A percentile compares a stretch with the other conserved stretches of the same genome.
Evolutionary conservation across 2,113 vertebrate species (phyloP).

Genomic region (Lutjanus erythropterus): DNA sequence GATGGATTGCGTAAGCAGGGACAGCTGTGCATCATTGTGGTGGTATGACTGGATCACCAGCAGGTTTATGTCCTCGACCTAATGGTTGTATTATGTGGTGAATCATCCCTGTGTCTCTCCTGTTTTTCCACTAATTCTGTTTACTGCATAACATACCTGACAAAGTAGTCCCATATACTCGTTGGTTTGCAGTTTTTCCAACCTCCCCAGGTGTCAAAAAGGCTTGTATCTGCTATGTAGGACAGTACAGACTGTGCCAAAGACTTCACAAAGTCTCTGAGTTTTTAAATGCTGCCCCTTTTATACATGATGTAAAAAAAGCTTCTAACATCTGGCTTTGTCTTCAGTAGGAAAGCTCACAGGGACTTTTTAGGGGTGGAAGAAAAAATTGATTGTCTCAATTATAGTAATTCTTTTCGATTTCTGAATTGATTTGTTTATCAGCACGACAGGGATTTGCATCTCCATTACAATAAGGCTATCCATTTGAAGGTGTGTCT

Average conservation of each 20-base stretch:
- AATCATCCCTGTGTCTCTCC: constrained; percentile 24
- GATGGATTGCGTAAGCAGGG: not conserved
- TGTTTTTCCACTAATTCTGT: constrained; percentile 53
- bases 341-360: too few species aligned
- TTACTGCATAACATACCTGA: constrained; percentile 55
- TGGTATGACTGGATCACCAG: constrained; percentile 45
- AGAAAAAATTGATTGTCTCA: too few species aligned
- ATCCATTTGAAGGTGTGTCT: too few species aligned
- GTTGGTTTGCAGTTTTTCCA: not conserved
- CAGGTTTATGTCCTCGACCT: constrained; percentile 33
- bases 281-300: not conserved
- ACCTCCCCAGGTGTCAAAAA: constrained; percentile 15
- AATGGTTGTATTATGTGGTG: constrained; percentile 34
- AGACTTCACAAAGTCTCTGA: not conserved
- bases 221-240: constrained; percentile 15
- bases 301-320: too few species aligned
- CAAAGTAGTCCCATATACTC: constrained; percentile 39
- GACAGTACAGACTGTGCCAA: not conserved
- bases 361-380: too few species aligned
- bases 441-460: too few species aligned
- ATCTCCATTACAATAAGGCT: too few species aligned
- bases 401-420: too few species aligned
- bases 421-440: too few species aligned
- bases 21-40: constrained; percentile 37
- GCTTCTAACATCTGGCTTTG: too few species aligned